Evolutionary conservation across 1,140 invertebrate species (phyloP).

Genomic region (Penaeus vannamei): DNA sequence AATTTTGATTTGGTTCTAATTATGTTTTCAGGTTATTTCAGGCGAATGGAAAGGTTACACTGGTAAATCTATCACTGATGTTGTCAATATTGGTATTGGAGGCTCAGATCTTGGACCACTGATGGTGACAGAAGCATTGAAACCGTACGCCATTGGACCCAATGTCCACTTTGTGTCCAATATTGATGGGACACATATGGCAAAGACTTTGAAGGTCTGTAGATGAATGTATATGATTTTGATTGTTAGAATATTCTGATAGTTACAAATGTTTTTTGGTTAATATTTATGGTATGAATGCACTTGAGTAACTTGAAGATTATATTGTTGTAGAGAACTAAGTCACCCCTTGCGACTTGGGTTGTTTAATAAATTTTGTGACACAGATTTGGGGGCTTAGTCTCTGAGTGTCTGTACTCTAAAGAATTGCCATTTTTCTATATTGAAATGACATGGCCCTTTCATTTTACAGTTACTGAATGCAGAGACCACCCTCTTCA

Average conservation of each 20-base stretch:
- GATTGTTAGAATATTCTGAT: neutral
- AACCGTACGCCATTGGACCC: slow-evolving; percentile 90
- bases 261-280: too few relatives aligned
- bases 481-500: slow-evolving; percentile 96
- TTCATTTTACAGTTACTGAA: slow-evolving; percentile 75
- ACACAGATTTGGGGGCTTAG: too few relatives aligned
- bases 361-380: neutral
- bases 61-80: slow-evolving; percentile 95
- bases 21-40: slow-evolving; percentile 75
- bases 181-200: slow-evolving; percentile 98
- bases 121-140: slow-evolving; percentile 99
- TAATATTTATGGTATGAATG: too few relatives aligned
- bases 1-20: slow-evolving; percentile 50
- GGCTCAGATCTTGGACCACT: slow-evolving; percentile 98
- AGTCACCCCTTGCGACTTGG: too few relatives aligned
- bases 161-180: slow-evolving; percentile 98
- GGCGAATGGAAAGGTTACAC: slow-evolving; percentile 91
- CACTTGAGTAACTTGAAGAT: too few relatives aligned
- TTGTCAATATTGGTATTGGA: slow-evolving; percentile 99
- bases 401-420: neutral
- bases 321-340: too few relatives aligned
- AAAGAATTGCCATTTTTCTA: neutral
- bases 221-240: neutral
- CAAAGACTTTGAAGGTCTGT: slow-evolving; percentile 89
- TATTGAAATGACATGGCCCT: neutral